These are phyloP conservation scores for Myocastor coypus DNA, from an alignment of 2,113 vertebrate genomes.

Conservation along the genomic window DNA sequence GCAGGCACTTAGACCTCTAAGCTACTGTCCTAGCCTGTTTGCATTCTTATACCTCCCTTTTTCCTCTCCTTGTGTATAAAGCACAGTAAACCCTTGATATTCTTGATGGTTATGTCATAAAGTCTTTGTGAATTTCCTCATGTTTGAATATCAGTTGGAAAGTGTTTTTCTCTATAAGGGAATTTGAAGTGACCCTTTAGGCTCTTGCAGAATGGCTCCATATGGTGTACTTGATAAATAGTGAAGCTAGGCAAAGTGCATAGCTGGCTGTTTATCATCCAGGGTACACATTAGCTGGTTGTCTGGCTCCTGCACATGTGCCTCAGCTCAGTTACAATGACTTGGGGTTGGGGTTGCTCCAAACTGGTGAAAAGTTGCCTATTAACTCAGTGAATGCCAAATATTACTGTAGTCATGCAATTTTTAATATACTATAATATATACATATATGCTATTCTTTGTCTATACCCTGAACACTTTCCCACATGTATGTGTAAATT, in stretches of 20 bases:
- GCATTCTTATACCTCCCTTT: fast-evolving
- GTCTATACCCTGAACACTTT: not conserved
- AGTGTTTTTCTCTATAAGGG: not conserved
- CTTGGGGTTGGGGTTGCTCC: not conserved
- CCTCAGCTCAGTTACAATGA: not conserved
- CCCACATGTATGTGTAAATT: slow-evolving; percentile 61
- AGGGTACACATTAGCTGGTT: not conserved
- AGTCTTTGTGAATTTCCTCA: slow-evolving; percentile 13
- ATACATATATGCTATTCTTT: not conserved
- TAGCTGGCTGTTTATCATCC: not conserved
- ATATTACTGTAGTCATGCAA: not conserved
- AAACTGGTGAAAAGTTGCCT: not conserved
- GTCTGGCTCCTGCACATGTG: not conserved
- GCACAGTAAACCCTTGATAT: not conserved
- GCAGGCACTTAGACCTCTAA: too few relatives aligned
- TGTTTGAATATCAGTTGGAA: not conserved
- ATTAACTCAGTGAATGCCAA: not conserved
- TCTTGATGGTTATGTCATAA: slow-evolving; percentile 12
- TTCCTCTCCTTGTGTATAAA: not conserved
- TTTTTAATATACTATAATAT: not conserved
- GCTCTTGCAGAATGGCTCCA: not conserved
- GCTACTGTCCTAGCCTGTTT: too few relatives aligned
- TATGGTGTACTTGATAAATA: not conserved
- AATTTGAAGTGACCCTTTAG: slow-evolving; percentile 25
- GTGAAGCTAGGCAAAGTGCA: not conserved